A percentile compares a stretch with the other conserved stretches of the same genome.
Evolutionary conservation across 2,113 vertebrate species (phyloP).

Genomic region (Oreocharis arfaki): DNA sequence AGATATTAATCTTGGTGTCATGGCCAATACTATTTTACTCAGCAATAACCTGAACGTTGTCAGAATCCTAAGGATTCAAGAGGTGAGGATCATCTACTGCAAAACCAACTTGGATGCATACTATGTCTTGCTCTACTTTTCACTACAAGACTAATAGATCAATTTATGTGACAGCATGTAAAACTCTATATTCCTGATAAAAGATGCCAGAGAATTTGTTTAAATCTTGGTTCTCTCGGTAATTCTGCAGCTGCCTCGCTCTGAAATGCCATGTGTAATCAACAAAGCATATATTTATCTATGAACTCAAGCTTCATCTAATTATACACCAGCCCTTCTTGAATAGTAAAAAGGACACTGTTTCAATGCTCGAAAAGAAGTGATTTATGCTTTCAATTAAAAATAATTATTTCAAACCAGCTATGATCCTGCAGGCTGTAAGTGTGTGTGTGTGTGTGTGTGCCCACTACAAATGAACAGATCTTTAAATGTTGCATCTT

Average conservation of each 20-base stretch:
- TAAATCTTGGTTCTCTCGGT: not conserved
- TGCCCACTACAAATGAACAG: not conserved
- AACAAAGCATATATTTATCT: slow-evolving; percentile 29
- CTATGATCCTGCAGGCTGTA: not conserved
- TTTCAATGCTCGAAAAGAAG: not conserved
- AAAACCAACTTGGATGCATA: not conserved
- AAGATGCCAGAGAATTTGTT: not conserved
- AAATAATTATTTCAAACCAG: not conserved
- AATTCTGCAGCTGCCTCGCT: not conserved
- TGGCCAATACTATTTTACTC: not conserved
- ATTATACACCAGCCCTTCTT: not conserved
- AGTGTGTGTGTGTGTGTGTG: not conserved
- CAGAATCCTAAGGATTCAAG: not conserved
- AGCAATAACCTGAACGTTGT: not conserved
- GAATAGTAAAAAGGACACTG: not conserved
- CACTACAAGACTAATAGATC: not conserved
- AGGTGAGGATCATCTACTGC: not conserved
- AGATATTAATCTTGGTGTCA: not conserved
- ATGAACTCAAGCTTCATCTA: not conserved
- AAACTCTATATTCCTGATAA: not conserved
- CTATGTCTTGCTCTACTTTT: not conserved
- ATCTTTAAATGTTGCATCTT: not conserved
- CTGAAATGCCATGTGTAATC: slow-evolving; percentile 5
- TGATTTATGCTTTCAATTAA: slow-evolving; percentile 38
- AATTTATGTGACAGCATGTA: not conserved